Base-by-base conservation (phyloP, 2,888 invertebrate species). In the Diarsia rubi region DNA sequence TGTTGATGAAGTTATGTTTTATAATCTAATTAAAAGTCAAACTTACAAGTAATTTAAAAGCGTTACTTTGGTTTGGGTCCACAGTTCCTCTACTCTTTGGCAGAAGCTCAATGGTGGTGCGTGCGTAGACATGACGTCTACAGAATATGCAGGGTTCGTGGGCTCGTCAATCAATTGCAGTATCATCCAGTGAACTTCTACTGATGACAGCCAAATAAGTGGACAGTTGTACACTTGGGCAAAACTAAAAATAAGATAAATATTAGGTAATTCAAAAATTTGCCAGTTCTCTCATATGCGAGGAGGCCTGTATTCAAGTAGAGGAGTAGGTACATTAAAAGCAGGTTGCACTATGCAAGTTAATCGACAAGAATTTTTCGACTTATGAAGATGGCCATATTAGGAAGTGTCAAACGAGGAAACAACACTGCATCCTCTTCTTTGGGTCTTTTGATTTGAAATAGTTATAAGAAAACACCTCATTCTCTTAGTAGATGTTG, bases 131-230 rank as follows among this genome's bases (percentile, higher is more conserved):
- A 85, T 63, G 0, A 81, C 67, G 49, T 91, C 90, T 0, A 88
- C 75, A 0, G 87, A 86, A 67, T 93, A 94, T 0, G 93, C 89
- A 2, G 95, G 94, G 75, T 93, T 93, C 0, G 91, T 79, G 1
- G 76, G 52, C 59, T 91, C 91, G 21, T 94, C 95, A 1, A 95
- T 85, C 31, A 93, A 75, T 12, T 84, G 73, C 27, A 93, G 66
- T 0, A 93, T 82, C 85, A 89, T 83, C 80, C 90, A 91, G 66
- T 93, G 92, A 0, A 91, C 91, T 49, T 94, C 93, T 27, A 91
- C 70, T 0, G 93, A 86, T 1, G 90, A 91, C 3, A 90, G 49
- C 92, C 92, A 93, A 24, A 94, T 89, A 12, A 89, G 82, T 0
- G 94, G 94, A 49, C 90, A 89, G 49, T 90, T 72, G 75, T 88